Percentiles rank a stretch among this genome's conserved stretches.
Evolutionary conservation across 2,797 vertebrate species (phyloP).

Genomic region (Falco columbarius): DNA sequence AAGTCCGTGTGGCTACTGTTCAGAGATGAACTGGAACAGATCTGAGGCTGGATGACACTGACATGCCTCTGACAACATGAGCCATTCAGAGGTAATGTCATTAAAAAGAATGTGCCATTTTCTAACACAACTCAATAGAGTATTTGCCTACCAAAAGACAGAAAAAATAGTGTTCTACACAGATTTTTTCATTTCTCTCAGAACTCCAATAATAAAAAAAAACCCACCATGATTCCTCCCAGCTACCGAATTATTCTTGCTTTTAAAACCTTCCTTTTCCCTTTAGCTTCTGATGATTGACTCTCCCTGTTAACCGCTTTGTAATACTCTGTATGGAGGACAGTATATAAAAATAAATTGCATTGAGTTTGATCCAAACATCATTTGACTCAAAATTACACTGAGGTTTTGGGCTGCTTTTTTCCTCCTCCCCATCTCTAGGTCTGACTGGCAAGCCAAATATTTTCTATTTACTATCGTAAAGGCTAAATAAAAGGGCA

Average conservation of each 20-base stretch:
- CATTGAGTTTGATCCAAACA: slow-evolving; percentile 55
- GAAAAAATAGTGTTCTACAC: neutral
- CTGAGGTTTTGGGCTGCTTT: neutral
- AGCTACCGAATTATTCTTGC: slow-evolving; percentile 6
- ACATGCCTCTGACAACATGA: neutral
- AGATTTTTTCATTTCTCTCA: neutral
- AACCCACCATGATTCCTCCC: neutral
- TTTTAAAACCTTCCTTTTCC: slow-evolving; percentile 28
- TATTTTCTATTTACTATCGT: slow-evolving; percentile 42
- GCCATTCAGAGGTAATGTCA: neutral
- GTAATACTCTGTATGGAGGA: slow-evolving; percentile 44
- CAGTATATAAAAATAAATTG: slow-evolving; percentile 56
- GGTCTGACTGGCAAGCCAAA: slow-evolving; percentile 26
- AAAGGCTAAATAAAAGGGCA: slow-evolving; percentile 58
- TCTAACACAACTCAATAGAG: neutral
- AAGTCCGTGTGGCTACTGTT: neutral
- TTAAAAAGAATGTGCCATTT: neutral
- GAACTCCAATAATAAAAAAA: neutral
- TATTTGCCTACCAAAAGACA: neutral
- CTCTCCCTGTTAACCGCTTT: slow-evolving; percentile 50
- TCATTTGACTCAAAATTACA: slow-evolving; percentile 63
- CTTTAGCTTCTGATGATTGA: slow-evolving; percentile 51
- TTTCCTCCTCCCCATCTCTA: neutral
- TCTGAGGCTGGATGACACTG: neutral
- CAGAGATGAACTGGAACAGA: neutral